Percentiles rank a stretch among this genome's conserved stretches.
These are phyloP conservation scores for Leptinotarsa haldemani DNA, from an alignment of 2,888 invertebrate species.

Conservation along the genomic window DNA sequence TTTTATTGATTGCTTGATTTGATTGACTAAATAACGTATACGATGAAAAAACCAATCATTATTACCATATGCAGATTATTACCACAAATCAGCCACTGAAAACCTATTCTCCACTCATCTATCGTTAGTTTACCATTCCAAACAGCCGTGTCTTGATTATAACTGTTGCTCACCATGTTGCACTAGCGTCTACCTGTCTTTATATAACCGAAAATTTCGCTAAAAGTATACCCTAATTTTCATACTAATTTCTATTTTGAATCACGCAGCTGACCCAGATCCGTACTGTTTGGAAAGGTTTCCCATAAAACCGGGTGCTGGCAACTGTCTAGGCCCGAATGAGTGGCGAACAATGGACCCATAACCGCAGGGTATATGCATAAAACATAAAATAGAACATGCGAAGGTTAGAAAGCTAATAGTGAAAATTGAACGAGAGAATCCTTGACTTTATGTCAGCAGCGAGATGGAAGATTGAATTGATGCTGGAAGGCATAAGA, in stretches of 20 bases:
- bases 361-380: conserved; percentile 16
- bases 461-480: conserved; percentile 9
- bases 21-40: no score
- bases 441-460: conserved; percentile 12
- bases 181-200: conserved; percentile 22
- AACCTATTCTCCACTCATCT: not conserved
- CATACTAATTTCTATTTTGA: conserved; percentile 14
- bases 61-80: not conserved
- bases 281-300: conserved; percentile 24
- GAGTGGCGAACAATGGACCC: conserved; percentile 21
- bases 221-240: conserved; percentile 19
- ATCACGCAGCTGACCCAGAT: conserved; percentile 25
- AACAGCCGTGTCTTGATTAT: conserved; percentile 18
- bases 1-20: no score
- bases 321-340: not conserved
- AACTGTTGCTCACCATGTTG: conserved; percentile 5
- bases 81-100: not conserved
- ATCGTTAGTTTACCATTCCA: conserved; percentile 19
- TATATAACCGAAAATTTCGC: not conserved
- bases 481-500: not conserved
- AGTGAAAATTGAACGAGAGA: conserved; percentile 2
- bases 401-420: conserved; percentile 15
- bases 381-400: conserved; percentile 19
- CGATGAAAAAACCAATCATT: not conserved
- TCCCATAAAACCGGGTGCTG: conserved; percentile 23